phyloP scores from a whole-genome alignment of 2,888 invertebrate species.

The Operophtera brumata region DNA sequence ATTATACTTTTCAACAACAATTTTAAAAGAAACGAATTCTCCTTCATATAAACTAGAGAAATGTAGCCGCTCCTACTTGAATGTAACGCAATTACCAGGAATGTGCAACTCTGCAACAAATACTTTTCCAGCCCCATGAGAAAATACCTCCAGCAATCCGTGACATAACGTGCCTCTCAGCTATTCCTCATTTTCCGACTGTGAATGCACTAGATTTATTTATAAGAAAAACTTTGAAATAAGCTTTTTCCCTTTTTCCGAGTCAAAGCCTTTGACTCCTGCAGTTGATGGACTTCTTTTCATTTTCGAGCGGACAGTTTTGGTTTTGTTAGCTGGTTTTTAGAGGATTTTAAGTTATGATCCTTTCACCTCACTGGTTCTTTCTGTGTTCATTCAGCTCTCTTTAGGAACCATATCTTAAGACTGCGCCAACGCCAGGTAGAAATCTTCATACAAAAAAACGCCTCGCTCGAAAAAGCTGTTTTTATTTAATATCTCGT shows the following conservation, averaged over 20 bases:
- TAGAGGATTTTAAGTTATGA: background rate
- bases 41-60: constrained; percentile 10
- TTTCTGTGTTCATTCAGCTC: too few relatives aligned
- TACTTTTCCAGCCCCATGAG: constrained; percentile 37
- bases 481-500: too few relatives aligned
- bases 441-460: too few relatives aligned
- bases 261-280: constrained; percentile 35
- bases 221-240: constrained; percentile 44
- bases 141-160: constrained; percentile 33
- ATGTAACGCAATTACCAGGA: too few relatives aligned
- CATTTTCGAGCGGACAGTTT: constrained; percentile 22
- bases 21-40: constrained; percentile 6
- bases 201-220: constrained; percentile 50
- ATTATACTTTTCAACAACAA: constrained; percentile 11
- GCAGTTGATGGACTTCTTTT: constrained; percentile 36
- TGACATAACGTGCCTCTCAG: constrained; percentile 15
- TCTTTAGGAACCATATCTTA: too few relatives aligned
- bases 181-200: constrained; percentile 36
- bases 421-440: too few relatives aligned
- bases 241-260: constrained; percentile 34
- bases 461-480: too few relatives aligned
- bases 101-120: too few relatives aligned
- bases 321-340: constrained; percentile 19
- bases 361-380: too few relatives aligned
- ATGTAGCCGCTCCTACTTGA: constrained; percentile 9